Evolutionary conservation across 2,797 vertebrate genomes (phyloP).

Genomic region (Halcyon smyrnensis): DNA sequence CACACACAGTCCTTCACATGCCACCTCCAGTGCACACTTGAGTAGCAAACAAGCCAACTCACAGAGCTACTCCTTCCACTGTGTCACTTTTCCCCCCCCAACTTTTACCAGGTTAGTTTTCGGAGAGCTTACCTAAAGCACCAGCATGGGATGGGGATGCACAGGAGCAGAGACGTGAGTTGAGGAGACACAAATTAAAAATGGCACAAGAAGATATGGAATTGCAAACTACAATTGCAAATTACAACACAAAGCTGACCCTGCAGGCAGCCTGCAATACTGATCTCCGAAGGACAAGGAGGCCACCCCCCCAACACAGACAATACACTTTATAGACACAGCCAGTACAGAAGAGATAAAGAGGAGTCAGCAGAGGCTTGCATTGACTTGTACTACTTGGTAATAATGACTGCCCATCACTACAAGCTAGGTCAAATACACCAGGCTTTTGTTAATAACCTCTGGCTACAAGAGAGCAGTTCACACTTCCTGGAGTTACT

Average conservation of each 20-base stretch:
- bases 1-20: rapidly evolving
- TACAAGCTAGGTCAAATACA: constrained; percentile 3
- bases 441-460: constrained; percentile 51
- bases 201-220: not conserved
- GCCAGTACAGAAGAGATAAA: constrained; percentile 25
- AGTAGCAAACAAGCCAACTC: not conserved
- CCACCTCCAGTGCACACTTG: not conserved
- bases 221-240: not conserved
- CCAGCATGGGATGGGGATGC: not conserved
- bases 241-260: not conserved
- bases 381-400: not conserved
- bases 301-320: not conserved
- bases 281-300: not conserved
- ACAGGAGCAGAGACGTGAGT: not conserved
- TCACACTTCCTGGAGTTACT: constrained; percentile 67
- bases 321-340: not conserved
- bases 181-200: not conserved
- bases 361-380: constrained; percentile 47
- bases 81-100: not conserved
- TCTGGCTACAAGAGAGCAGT: constrained; percentile 40
- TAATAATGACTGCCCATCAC: constrained; percentile 3
- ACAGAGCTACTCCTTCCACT: not conserved
- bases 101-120: not conserved
- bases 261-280: not conserved
- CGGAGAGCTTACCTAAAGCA: not conserved